These are phyloP conservation scores for Pampusana beccarii DNA, from an alignment of 2,113 vertebrate species.

Conservation along the genomic window DNA sequence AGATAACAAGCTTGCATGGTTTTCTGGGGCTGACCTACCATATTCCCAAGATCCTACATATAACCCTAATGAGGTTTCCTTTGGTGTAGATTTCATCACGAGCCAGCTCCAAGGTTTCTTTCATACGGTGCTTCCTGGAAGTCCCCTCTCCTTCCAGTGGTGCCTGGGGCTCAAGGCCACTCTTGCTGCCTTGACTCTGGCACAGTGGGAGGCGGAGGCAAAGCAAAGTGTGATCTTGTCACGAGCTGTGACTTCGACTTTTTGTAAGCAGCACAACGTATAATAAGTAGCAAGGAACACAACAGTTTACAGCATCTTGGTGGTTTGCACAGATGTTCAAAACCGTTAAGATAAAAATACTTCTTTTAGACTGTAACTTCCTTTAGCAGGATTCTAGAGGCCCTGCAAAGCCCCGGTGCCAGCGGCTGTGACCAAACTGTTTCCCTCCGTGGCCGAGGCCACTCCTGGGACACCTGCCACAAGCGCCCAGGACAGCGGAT, in stretches of 20 bases:
- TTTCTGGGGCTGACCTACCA: neutral
- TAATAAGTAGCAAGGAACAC: neutral
- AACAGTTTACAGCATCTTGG: neutral
- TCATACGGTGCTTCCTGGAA: neutral
- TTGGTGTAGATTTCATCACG: neutral
- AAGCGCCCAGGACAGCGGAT: fast-evolving
- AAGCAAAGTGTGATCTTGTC: neutral
- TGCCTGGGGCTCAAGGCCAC: neutral
- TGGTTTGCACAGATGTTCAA: slow-evolving; percentile 23
- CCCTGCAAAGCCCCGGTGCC: neutral
- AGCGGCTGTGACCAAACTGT: neutral
- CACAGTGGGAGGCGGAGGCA: neutral
- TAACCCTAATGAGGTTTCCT: neutral
- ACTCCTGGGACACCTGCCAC: neutral
- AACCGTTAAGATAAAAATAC: slow-evolving; percentile 46
- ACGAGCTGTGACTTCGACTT: neutral
- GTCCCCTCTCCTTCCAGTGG: neutral
- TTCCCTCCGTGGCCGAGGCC: neutral
- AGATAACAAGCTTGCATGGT: neutral
- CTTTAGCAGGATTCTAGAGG: neutral
- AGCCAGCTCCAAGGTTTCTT: neutral
- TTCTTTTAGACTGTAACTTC: neutral
- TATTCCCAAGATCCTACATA: neutral
- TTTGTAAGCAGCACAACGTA: neutral
- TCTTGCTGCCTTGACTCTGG: neutral